Evolutionary conservation across 2,113 vertebrate species (phyloP).

Genomic region (Tor tambroides): DNA sequence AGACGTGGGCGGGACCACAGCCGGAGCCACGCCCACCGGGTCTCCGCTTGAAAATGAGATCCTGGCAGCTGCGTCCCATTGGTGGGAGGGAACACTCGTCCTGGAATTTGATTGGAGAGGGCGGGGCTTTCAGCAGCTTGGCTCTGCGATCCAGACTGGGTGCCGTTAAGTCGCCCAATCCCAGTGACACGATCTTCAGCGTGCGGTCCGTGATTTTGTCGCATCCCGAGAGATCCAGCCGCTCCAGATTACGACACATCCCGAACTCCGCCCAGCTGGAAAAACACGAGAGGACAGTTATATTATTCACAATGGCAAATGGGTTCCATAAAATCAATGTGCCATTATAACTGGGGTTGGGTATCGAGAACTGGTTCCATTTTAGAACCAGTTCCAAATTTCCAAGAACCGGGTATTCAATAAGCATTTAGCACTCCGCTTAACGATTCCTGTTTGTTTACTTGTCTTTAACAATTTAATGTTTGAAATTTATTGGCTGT

Average conservation of each 20-base stretch:
- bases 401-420: too few species aligned
- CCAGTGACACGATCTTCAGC: conserved; percentile 86
- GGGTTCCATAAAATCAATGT: background rate
- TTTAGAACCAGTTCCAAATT: too few species aligned
- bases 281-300: conserved; percentile 12
- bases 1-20: conserved; percentile 70
- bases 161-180: conserved; percentile 81
- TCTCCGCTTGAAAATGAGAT: conserved; percentile 72
- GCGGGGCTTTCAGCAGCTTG: conserved; percentile 70
- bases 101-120: conserved; percentile 68
- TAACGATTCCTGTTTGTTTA: too few species aligned
- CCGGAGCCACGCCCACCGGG: conserved; percentile 57
- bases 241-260: conserved; percentile 82
- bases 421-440: too few species aligned
- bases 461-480: too few species aligned
- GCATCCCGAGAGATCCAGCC: conserved; percentile 95
- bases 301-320: background rate
- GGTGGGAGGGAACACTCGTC: conserved; percentile 64
- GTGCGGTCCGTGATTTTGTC: conserved; percentile 91
- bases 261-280: conserved; percentile 86
- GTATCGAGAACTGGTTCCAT: too few species aligned
- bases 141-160: conserved; percentile 60
- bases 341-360: too few species aligned
- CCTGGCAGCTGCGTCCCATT: conserved; percentile 65
- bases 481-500: too few species aligned